These are phyloP conservation scores for Oryzaephilus surinamensis DNA, from an alignment of 1,140 invertebrate genomes.

Conservation along the genomic window DNA sequence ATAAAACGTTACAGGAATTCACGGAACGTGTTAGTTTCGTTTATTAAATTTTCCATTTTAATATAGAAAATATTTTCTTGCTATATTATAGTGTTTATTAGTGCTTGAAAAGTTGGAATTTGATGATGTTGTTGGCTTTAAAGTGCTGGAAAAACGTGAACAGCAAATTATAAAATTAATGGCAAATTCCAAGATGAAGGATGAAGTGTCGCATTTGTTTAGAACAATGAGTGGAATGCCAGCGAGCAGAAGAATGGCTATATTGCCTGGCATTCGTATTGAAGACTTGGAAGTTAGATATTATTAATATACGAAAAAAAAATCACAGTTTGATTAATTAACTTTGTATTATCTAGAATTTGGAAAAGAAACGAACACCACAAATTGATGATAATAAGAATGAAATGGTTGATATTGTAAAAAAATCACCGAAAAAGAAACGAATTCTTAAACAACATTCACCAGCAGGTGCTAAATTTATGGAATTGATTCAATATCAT, in stretches of 20 bases:
- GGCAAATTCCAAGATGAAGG: slow-evolving; percentile 24
- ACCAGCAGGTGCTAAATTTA: slow-evolving; percentile 10
- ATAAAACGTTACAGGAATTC: not conserved
- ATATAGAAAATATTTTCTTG: slow-evolving; percentile 3
- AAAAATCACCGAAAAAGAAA: not conserved
- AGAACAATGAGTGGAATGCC: slow-evolving; percentile 31
- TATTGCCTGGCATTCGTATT: slow-evolving; percentile 30
- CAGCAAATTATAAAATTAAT: slow-evolving; percentile 30
- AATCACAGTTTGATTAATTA: no score
- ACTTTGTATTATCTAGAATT: not conserved
- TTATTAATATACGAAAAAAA: slow-evolving; percentile 2
- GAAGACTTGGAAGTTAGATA: slow-evolving; percentile 9
- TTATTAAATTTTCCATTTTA: not conserved
- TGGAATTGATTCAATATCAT: slow-evolving; percentile 16
- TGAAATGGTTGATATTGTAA: not conserved
- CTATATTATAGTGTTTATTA: slow-evolving; percentile 16
- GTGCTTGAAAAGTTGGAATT: slow-evolving; percentile 26
- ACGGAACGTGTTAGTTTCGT: slow-evolving; percentile 7
- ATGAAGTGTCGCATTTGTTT: slow-evolving; percentile 30
- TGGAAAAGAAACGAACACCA: slow-evolving; percentile 10
- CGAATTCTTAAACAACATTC: not conserved
- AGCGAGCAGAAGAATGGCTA: slow-evolving; percentile 26
- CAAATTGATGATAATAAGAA: slow-evolving; percentile 9
- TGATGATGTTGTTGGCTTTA: slow-evolving; percentile 25
- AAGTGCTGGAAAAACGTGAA: slow-evolving; percentile 29